phyloP scores from a whole-genome alignment of 2,113 vertebrate species.

The Pyrgilauda ruficollis region DNA sequence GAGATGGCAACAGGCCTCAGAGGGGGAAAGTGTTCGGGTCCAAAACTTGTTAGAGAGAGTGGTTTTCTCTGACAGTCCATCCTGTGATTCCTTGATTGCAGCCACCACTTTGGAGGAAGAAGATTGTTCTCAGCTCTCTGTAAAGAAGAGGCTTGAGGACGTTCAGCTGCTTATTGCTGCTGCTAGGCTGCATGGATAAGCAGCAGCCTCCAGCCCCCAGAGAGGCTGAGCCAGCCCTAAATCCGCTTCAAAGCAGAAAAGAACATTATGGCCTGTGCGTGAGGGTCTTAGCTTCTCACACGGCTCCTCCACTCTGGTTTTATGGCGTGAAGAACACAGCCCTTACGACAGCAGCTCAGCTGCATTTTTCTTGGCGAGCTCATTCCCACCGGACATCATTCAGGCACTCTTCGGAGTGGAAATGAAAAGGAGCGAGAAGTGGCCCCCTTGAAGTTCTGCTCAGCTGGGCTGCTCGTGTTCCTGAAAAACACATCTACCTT shows the following conservation, averaged over 20 bases:
- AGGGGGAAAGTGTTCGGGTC: rapidly evolving
- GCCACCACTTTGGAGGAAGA: not conserved
- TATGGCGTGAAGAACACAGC: conserved; percentile 24
- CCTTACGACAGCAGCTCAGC: conserved; percentile 30
- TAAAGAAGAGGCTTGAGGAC: not conserved
- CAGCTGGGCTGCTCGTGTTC: conserved; percentile 33
- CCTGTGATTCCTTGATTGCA: not conserved
- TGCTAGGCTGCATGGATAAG: conserved; percentile 44
- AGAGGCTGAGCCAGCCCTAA: conserved; percentile 36
- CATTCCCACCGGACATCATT: conserved; percentile 22
- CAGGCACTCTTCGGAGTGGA: conserved; percentile 21
- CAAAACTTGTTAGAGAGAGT: not conserved
- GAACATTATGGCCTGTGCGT: conserved; percentile 52
- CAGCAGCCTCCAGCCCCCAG: conserved; percentile 17
- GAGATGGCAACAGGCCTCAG: not conserved
- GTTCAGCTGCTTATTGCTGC: not conserved
- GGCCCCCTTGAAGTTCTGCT: conserved; percentile 59
- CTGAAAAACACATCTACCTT: conserved; percentile 61
- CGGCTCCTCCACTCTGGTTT: not conserved
- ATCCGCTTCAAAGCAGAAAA: conserved; percentile 52
- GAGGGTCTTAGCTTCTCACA: conserved; percentile 66
- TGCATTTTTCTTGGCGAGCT: conserved; percentile 56
- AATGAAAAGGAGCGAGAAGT: conserved; percentile 30
- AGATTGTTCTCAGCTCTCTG: not conserved
- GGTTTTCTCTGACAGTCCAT: not conserved